Evolutionary conservation across 2,888 invertebrate species (phyloP), one percentile per base, ranked within the genome.

Genomic region (Ischnura elegans): DNA sequence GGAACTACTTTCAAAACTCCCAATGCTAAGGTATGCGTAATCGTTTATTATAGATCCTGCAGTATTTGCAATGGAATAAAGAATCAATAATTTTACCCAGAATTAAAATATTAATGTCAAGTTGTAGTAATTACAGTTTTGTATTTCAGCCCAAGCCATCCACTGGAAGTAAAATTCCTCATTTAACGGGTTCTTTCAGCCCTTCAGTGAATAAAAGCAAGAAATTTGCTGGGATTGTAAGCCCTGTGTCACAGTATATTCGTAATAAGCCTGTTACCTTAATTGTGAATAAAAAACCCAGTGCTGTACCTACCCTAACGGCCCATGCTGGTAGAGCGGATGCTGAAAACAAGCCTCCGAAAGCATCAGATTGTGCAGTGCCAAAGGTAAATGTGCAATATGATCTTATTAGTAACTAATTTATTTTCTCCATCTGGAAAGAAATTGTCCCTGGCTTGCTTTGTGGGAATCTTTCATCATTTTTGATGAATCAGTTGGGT

Each of bases 231-330:
- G 90, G 61, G 2, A 66, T 90, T 61, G 61, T 90, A 13, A 90
- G 90, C 43, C 90, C 90, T 61, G 90, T 90, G 42, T 55, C 90
- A n/a, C 90, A 90, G 43, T 90, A 90, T 45, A 90, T 90, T 16
- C 90, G 66, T 90, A 61, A 66, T 0, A 90, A 90, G 2, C 43
- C 90, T 43, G 43, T 43, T 2, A 43, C 55, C 13, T 43, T 90
- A 13, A 36, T 90, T 16, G n/a, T 47, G 10, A 90, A 90, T 61
- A 90, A 90, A 43, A 90, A 90, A 2, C 42, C 66, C 0, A 21
- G 13, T 25, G 66, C n/a, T 6, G 25, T 29, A 16, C 55, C 43
- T 3, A 66, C 6, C n/a, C 6, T 3, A 8, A 13, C n/a, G 55
- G 13, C 36, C 8, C 43, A 61, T 5, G 16, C 16, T 51, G 42